phyloP scores from a whole-genome alignment of 1,140 invertebrate species.

The Heliothis virescens region DNA sequence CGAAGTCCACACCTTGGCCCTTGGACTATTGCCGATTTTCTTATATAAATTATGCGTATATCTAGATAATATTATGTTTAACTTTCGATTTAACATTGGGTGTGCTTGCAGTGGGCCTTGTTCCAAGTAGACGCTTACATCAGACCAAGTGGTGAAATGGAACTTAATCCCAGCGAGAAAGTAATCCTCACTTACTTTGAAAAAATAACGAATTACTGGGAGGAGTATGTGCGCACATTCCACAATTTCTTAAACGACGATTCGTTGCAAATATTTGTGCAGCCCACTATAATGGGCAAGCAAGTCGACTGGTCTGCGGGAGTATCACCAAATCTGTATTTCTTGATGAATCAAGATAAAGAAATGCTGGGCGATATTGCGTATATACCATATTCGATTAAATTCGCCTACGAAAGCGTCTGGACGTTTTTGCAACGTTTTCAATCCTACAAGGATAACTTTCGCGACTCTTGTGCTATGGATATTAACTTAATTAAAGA shows the following conservation, averaged over 20 bases:
- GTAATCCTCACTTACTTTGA: constrained; percentile 85
- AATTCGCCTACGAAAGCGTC: constrained; percentile 88
- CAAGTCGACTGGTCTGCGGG: constrained; percentile 89
- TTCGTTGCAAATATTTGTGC: constrained; percentile 83
- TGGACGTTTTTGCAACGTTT: constrained; percentile 90
- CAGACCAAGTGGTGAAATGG: constrained; percentile 77
- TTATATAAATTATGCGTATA: too few species aligned
- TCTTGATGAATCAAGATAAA: constrained; percentile 89
- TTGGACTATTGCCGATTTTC: too few species aligned
- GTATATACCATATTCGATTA: constrained; percentile 86
- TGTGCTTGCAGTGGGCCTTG: constrained; percentile 83
- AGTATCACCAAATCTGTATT: constrained; percentile 88
- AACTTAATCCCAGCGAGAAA: constrained; percentile 87
- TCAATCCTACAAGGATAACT: constrained; percentile 89
- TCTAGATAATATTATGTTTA: too few species aligned
- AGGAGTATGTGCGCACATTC: constrained; percentile 86
- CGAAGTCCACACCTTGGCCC: too few species aligned
- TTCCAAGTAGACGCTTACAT: constrained; percentile 87
- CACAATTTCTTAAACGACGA: constrained; percentile 88
- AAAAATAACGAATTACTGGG: constrained; percentile 87
- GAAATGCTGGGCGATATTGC: constrained; percentile 86
- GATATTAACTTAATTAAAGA: constrained; percentile 86
- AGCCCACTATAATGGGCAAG: constrained; percentile 91
- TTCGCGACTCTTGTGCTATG: constrained; percentile 89
- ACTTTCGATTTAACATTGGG: background rate